Conservation (phyloP, 1,140 invertebrate genomes). For the Aphidius gifuensis region DNA sequence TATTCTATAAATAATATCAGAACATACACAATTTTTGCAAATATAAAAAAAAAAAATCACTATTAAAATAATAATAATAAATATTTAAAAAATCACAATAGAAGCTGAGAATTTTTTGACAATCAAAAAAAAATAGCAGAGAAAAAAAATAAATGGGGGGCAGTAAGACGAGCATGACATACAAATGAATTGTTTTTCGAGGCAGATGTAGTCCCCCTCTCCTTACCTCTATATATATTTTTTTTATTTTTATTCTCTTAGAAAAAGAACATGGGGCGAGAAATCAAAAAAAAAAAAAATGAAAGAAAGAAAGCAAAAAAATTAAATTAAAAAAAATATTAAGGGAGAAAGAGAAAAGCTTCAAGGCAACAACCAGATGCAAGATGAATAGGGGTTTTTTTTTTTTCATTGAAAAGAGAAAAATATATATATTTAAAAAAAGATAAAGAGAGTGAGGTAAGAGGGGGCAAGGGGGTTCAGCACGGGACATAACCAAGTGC, state of each 20-base stretch:
- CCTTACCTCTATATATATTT: background rate
- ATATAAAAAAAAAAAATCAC: too few relatives aligned
- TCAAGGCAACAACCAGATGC: conserved; percentile 53
- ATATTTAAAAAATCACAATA: too few relatives aligned
- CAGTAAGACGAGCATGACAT: too few relatives aligned
- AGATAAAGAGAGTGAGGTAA: conserved; percentile 26
- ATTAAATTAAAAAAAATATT: conserved; percentile 13
- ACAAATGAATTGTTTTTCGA: too few relatives aligned
- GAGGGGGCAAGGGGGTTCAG: conserved; percentile 24
- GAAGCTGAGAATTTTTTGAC: too few relatives aligned
- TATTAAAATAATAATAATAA: too few relatives aligned
- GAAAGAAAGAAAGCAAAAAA: background rate
- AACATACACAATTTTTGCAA: too few relatives aligned
- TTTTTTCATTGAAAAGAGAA: too few relatives aligned
- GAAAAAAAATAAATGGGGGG: too few relatives aligned
- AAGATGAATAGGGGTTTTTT: conserved; percentile 23
- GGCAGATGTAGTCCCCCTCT: background rate
- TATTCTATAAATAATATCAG: too few relatives aligned
- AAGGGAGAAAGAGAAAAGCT: conserved; percentile 34
- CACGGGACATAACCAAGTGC: conserved; percentile 46
- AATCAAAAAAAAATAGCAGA: too few relatives aligned
- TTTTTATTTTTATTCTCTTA: conserved; percentile 16
- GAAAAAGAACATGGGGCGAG: too few relatives aligned
- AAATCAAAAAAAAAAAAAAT: background rate
- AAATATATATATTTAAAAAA: conserved; percentile 12